Base-by-base conservation (phyloP, 2,113 vertebrate species). In the Catharus minimus region DNA sequence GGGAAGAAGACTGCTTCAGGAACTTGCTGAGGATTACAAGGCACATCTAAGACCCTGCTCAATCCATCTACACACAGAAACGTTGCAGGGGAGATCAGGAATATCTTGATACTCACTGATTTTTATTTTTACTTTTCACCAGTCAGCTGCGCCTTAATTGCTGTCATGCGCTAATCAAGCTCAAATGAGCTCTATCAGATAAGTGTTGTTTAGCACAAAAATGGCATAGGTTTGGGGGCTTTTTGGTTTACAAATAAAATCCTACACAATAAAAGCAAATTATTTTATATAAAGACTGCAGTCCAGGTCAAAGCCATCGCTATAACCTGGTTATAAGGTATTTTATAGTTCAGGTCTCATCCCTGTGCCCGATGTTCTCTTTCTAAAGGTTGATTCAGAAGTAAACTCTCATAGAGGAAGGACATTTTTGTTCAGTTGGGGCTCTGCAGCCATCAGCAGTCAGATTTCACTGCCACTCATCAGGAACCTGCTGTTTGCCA, bases 1-100 rank as follows among this genome's bases (percentile, higher is more conserved):
- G 21, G 24, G 9, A 57, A n/a, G 2, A 6, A 8, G 1, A 14
- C 4, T 17, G 1, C 4, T 72, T 23, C 1, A 0, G 3, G 5
- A 4, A 6, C n/a, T 60, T 64, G 27, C 17, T 62, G 30, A 82
- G 7, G 15, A 30, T 18, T 28, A 17, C 43, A 58, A 41, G 15
- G 33, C 15, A 43, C 4, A 19, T 0, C 0, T 15, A 8, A 44
- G 7, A 8, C 9, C 24, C 17, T 7, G 7, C 4, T 60, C 49
- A 52, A 22, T 1, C 4, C 9, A 11, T 3, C 4, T 26, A 15
- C 30, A 43, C 20, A 38, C 20, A 75, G 60, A 47, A 79, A 52
- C 2, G 9, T 2, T 22, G 8, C 6, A 62, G 18, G 10, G 49
- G 8, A 83, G 13, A 44, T 32, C 22, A 44, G 8, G 5, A 87